Conservation (phyloP, 1,140 invertebrate genomes). For the Zaprionus gabonicus region DNA sequence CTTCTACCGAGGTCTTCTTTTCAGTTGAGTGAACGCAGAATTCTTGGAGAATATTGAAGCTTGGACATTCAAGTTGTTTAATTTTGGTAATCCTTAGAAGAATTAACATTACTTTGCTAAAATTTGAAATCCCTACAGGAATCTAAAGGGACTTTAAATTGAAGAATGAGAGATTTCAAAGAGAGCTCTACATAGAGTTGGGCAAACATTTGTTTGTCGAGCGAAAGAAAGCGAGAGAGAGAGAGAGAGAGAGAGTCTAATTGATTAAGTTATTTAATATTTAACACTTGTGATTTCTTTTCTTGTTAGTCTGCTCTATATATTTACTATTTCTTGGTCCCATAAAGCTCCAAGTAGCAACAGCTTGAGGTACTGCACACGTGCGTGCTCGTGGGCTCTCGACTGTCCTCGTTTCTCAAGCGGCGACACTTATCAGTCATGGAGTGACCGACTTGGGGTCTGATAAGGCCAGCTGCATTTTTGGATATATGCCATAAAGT, state of each 20-base stretch:
- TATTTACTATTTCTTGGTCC: neutral
- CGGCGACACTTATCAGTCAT: neutral
- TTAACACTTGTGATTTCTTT: no score
- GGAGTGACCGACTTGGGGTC: neutral
- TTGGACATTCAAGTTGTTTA: no score
- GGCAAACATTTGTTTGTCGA: no score
- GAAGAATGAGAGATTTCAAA: neutral
- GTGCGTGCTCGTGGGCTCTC: neutral
- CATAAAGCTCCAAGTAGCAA: neutral
- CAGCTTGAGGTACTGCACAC: neutral
- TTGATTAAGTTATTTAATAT: no score
- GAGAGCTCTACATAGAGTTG: neutral
- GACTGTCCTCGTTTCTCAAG: neutral
- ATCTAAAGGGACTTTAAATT: neutral
- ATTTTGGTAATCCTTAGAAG: no score
- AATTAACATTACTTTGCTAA: no score
- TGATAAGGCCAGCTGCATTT: neutral
- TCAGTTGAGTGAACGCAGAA: neutral
- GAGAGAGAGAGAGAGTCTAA: neutral
- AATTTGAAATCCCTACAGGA: neutral
- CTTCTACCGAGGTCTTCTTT: neutral
- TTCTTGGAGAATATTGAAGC: neutral
- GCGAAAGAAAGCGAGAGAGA: neutral
- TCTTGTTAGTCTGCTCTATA: neutral
- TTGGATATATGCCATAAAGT: neutral